Evolutionary conservation across 35 echinoderm and acorn worm genomes (phyloP), one percentile per base, ranked within the genome.

Genomic region (Ophioderma brevispina): DNA sequence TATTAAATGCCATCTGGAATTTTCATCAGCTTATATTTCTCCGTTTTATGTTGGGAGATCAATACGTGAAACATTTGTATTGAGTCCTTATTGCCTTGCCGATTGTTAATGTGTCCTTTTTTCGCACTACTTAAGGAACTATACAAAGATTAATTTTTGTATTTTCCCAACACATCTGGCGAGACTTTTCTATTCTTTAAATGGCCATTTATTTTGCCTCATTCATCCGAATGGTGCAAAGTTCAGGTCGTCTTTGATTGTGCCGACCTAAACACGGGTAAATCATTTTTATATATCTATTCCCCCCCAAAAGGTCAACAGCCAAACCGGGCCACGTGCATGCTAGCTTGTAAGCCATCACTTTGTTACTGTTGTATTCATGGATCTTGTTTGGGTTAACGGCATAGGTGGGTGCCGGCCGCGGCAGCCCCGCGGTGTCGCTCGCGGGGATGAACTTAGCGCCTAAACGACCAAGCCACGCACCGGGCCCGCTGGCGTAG

Each of bases 1-100:
- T 70, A 70, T 70, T 70, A 70, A 70, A 70, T 70, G 8, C 59
- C 10, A 70, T 70, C 59, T 70, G 59, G n/a, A n/a, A 70, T 70
- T 70, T 70, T n/a, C n/a, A n/a, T n/a, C 15, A 70, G 59, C 59
- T 70, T 70, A 70, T 15, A 70, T n/a, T n/a, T n/a, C n/a, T n/a
- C n/a, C n/a, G n/a, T n/a, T n/a, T n/a, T n/a, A n/a, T 21, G 21
- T 52, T 52, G 8, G 21, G 8, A 21, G 21, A 8, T 8, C 21
- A 52, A 8, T 52, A 52, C 21, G 8, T 52, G 8, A 52, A 52
- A 8, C 8, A 52, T 52, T 11, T 21, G 8, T 52, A 11, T 21
- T 46, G 17, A 46, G 41, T 17, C 17, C 17, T 46, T 46, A 46
- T 46, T 46, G 41, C 5, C n/a, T n/a, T n/a, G n/a, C 41, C 5